A percentile compares a stretch with the other conserved stretches of the same genome.
phyloP scores from a whole-genome alignment of 2,888 invertebrate species.

The Drosophila paranaensis region DNA sequence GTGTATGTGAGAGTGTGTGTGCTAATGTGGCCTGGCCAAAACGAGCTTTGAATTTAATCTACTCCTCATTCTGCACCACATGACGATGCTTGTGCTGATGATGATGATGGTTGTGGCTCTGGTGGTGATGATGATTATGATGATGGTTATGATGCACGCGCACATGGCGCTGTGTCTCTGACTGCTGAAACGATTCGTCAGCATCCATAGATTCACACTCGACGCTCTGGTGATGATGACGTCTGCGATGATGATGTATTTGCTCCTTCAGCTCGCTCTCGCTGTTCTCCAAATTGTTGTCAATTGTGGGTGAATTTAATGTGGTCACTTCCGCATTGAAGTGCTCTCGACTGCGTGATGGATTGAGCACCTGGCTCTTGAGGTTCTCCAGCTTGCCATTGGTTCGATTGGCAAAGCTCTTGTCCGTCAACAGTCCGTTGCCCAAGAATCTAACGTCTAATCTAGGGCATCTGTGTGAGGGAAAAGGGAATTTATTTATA shows the following conservation, averaged over 20 bases:
- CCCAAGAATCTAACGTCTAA: constrained; percentile 82
- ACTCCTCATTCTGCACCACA: constrained; percentile 47
- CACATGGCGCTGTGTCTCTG: constrained; percentile 45
- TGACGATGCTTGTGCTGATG: constrained; percentile 67
- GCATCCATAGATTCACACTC: constrained; percentile 40
- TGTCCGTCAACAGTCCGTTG: constrained; percentile 58
- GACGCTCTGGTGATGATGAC: constrained; percentile 48
- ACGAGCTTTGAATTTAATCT: constrained; percentile 29
- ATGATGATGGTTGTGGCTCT: constrained; percentile 49
- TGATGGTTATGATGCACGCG: constrained; percentile 46
- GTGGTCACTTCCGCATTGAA: constrained; percentile 71
- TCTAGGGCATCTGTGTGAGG: constrained; percentile 79
- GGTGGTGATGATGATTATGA: constrained; percentile 47
- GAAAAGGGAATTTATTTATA: not conserved
- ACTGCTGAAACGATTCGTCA: constrained; percentile 50
- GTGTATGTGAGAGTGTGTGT: not conserved
- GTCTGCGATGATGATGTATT: constrained; percentile 63
- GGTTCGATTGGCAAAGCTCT: constrained; percentile 54
- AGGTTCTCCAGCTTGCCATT: constrained; percentile 27
- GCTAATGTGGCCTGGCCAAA: constrained; percentile 3
- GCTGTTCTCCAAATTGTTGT: constrained; percentile 77
- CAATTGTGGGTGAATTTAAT: constrained; percentile 74
- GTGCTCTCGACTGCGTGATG: constrained; percentile 22
- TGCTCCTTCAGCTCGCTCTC: constrained; percentile 36
- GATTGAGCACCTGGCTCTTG: constrained; percentile 49